Base-by-base conservation (phyloP, 2,797 vertebrate genomes). In the Arrhamphus sclerolepis region DNA sequence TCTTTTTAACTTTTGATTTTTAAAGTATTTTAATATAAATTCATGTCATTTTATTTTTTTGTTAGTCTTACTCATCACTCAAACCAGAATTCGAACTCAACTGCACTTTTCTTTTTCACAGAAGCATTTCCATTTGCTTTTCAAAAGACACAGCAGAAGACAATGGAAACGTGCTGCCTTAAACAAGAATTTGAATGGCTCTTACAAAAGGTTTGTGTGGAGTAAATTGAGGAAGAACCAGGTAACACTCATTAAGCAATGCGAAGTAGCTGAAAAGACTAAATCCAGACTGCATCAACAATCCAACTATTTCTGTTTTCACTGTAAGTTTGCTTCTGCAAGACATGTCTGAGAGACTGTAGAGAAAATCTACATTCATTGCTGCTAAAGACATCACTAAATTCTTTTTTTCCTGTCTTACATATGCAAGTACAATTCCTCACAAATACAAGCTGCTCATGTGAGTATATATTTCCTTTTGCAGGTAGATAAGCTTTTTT, bases 401-500 rank as follows among this genome's bases (percentile, higher is more conserved):
- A 56, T 51, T n/a, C 52, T 16, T 21, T 26, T n/a, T 21, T n/a
- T 51, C 56, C 62, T 70, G 56, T 63, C 58, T 71, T 55, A 58
- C 52, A 21, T 22, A 31, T 26, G 20, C 26, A 65, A 40, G 53
- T n/a, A 52, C 18, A 55, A 61, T 40, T 16, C 10, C 55, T 48
- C 20, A 59, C 69, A 70, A 66, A 26, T 55, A 50, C 26, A 72
- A 62, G 56, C 17, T 43, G 18, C 41, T 63, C 61, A 46, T 48
- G 26, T 46, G 41, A 60, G 38, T 52, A 64, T 34, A 59, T 70
- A 53, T 55, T 62, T 75, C 66, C 54, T 39, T 34, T 62, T 56
- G 39, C 54, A 46, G 65, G 39, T 2, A 66, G 54, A 48, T 58
- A 51, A 44, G 62, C 65, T 58, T 7, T 21, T 72, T 60, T 40